Evolutionary conservation across 2,797 vertebrate genomes (phyloP), one percentile per base, ranked within the genome.

Genomic region (Pogonophryne albipinna): DNA sequence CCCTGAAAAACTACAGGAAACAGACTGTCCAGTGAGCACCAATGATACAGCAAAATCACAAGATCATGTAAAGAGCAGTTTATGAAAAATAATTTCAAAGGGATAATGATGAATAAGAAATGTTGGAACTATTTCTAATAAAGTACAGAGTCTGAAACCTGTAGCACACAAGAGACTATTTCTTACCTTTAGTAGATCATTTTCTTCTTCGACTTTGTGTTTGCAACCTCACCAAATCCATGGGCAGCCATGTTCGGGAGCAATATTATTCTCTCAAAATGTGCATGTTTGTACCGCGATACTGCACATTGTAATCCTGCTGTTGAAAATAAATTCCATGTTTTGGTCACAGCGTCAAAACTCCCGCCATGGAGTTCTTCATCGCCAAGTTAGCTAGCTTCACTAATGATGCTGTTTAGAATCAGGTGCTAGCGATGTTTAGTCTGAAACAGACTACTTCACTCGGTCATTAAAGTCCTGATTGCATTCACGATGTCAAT

Each of bases 121-220:
- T 27, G 27, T 27, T 27, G 4, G 27, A 27, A 27, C 27, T 27
- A 27, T 27, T 27, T 27, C 4, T 5, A 27, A 27, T 27, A 27
- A 27, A 27, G 27, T 4, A 5, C 44, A 47, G 14, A 5, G 2
- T 19, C 16, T 49, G 1, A 1, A 27, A 19, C 41, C 8, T 11
- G n/a, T 4, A 34, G 15, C 41, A 41, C 19, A 42, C 34, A 2
- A 1, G 42, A 31, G 9, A 7, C 15, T 0, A 34, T 27, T 12
- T 59, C 52, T 47, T 73, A 76, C 72, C 49, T 72, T 71, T 15
- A 1, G 13, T 45, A 4, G 60, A 66, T 10, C 16, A 66, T 10
- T 16, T 61, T 74, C 49, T 55, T 55, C 34, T 59, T 61, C 64
- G 20, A 64, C 52, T 12, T 51, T 6, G 20, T 51, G 15, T 51